Conservation (phyloP, 2,797 vertebrate species). For the Paguma larvata region DNA sequence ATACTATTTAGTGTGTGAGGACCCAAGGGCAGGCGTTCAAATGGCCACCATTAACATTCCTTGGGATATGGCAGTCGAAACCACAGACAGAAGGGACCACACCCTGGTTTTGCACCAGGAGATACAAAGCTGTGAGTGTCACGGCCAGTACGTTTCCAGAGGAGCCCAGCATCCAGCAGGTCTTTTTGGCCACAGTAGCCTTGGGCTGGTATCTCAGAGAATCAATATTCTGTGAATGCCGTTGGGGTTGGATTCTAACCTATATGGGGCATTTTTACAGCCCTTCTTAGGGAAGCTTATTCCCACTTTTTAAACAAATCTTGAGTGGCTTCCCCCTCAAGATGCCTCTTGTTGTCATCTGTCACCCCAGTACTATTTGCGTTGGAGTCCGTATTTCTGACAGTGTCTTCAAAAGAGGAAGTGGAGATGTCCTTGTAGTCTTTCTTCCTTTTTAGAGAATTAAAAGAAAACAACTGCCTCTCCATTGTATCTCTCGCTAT, state of each 20-base stretch:
- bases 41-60: not conserved
- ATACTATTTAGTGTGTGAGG: not conserved
- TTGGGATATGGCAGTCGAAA: not conserved
- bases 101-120: not conserved
- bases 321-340: not conserved
- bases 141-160: not conserved
- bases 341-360: not conserved
- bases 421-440: not conserved
- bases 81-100: not conserved
- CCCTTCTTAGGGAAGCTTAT: not conserved
- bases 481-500: not conserved
- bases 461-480: not conserved
- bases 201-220: not conserved
- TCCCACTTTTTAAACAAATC: not conserved
- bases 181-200: not conserved
- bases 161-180: not conserved
- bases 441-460: slow-evolving; percentile 23
- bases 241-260: not conserved
- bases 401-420: slow-evolving; percentile 23
- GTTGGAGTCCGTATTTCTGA: not conserved
- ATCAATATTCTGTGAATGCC: not conserved
- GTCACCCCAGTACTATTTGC: not conserved
- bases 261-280: not conserved
- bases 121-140: not conserved
- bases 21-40: not conserved